phyloP scores from a whole-genome alignment of 2,113 vertebrate genomes.

The Desmodus rotundus region DNA sequence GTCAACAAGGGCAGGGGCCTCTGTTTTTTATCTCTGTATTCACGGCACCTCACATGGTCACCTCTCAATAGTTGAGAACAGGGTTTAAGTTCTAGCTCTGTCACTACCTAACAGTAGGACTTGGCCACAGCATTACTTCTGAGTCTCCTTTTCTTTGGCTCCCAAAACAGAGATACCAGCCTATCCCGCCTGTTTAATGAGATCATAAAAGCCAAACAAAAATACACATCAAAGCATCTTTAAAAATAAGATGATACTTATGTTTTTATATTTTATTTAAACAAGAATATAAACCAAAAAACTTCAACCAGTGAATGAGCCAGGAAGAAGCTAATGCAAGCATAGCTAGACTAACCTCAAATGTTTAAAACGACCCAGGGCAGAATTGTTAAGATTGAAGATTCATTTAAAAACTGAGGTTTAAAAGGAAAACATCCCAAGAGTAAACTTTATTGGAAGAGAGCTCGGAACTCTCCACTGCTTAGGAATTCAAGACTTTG shows the following conservation, averaged over 20 bases:
- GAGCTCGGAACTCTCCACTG: not conserved
- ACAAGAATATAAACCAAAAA: conserved; percentile 29
- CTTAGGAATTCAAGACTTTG: not conserved
- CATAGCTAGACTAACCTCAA: not conserved
- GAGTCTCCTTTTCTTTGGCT: not conserved
- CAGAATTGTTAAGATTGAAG: not conserved
- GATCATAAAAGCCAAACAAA: not conserved
- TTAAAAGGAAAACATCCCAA: not conserved
- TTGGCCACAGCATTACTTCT: not conserved
- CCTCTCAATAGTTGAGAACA: not conserved
- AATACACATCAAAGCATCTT: not conserved
- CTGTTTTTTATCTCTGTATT: not conserved
- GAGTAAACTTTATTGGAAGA: not conserved
- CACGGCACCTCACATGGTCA: not conserved
- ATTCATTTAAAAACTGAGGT: not conserved
- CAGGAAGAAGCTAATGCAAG: not conserved
- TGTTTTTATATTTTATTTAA: conserved; percentile 4
- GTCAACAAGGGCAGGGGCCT: not conserved
- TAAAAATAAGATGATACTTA: conserved; percentile 10
- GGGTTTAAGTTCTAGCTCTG: not conserved
- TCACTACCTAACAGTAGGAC: not conserved
- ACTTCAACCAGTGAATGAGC: not conserved
- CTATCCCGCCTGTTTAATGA: not conserved
- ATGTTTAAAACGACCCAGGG: not conserved
- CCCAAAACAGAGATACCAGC: not conserved